phyloP scores from a whole-genome alignment of 2,113 vertebrate genomes.

The Misgurnus mizolepis region DNA sequence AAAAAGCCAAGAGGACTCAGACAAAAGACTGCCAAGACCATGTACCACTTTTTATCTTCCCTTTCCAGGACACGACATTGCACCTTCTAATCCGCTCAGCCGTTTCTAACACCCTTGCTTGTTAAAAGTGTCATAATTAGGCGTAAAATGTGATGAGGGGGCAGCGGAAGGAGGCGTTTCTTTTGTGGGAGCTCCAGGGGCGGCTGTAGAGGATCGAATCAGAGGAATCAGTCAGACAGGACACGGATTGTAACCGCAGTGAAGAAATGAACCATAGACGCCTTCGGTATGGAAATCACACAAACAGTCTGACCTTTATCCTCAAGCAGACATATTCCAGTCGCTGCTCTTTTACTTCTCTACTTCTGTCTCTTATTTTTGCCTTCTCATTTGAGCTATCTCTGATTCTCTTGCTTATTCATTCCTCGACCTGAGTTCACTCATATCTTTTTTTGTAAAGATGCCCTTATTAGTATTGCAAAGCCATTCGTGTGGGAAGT shows the following conservation, averaged over 20 bases:
- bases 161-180: conserved; percentile 52
- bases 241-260: not conserved
- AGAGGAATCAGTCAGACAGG: not conserved
- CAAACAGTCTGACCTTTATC: conserved; percentile 26
- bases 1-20: conserved; percentile 38
- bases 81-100: conserved; percentile 59
- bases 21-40: conserved; percentile 53
- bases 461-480: conserved; percentile 20
- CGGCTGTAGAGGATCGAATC: conserved; percentile 25
- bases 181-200: conserved; percentile 52
- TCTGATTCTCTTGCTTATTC: not conserved
- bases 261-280: conserved; percentile 6
- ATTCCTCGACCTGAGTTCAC: not conserved
- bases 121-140: conserved; percentile 67
- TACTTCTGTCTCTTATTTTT: conserved; percentile 2
- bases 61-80: conserved; percentile 54
- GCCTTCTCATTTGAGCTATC: not conserved
- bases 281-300: not conserved
- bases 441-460: not conserved
- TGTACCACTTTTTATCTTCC: conserved; percentile 59
- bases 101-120: conserved; percentile 58
- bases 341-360: not conserved
- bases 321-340: not conserved
- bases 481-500: conserved; percentile 34
- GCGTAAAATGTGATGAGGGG: conserved; percentile 62